These are phyloP conservation scores for Lamellibrachia satsuma DNA, from an alignment of 2,888 invertebrate species.

Conservation along the genomic window DNA sequence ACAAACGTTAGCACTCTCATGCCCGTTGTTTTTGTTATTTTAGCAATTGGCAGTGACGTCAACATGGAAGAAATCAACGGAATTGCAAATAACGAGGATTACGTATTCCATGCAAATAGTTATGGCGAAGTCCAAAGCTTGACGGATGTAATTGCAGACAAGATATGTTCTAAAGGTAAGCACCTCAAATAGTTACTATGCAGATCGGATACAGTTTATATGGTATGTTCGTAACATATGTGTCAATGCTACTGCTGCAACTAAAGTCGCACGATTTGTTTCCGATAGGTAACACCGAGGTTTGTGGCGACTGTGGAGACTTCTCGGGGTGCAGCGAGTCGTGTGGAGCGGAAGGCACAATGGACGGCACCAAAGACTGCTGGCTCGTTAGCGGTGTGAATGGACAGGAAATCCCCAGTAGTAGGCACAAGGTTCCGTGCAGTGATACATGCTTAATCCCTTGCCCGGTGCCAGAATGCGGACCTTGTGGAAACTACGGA, in stretches of 20 bases:
- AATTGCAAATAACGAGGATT: slow-evolving; percentile 10
- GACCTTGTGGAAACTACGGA: too few relatives aligned
- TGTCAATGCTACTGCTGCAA: background rate
- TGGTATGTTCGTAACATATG: background rate
- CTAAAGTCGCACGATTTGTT: background rate
- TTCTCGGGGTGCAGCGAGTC: background rate
- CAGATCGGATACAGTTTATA: background rate
- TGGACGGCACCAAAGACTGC: too few relatives aligned
- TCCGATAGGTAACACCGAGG: background rate
- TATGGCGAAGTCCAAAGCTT: background rate
- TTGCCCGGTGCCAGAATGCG: too few relatives aligned
- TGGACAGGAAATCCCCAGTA: too few relatives aligned
- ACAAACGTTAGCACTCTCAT: background rate
- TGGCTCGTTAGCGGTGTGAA: too few relatives aligned
- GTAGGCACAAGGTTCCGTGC: too few relatives aligned
- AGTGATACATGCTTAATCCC: too few relatives aligned
- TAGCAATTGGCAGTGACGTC: background rate
- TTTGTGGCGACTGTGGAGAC: background rate
- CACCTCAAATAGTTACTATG: background rate
- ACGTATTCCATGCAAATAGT: background rate
- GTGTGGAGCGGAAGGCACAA: too few relatives aligned
- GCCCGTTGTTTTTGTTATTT: background rate
- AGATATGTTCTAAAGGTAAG: background rate
- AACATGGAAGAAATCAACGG: background rate
- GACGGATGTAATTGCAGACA: background rate